Base-by-base conservation (phyloP, 2,888 invertebrate genomes). In the Hanleya hanleyi region DNA sequence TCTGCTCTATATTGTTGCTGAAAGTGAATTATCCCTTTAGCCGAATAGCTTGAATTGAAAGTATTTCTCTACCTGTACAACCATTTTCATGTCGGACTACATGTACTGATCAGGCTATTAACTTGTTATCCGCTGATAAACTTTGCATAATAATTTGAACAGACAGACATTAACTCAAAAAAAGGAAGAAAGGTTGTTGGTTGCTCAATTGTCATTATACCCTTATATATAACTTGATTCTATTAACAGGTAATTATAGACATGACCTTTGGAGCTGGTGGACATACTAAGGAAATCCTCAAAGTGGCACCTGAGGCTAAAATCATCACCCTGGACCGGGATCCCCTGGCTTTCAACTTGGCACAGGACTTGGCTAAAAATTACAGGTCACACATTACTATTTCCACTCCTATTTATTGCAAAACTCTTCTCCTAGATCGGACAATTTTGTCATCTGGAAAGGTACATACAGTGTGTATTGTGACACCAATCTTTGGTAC, bases 191-290 rank as follows among this genome's bases (percentile, higher is more conserved):
- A n/a, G n/a, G n/a, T n/a, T n/a, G n/a, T n/a, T n/a, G n/a, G n/a
- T n/a, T n/a, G n/a, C n/a, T n/a, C n/a, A n/a, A n/a, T n/a, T n/a
- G n/a, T n/a, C n/a, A n/a, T n/a, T n/a, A n/a, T n/a, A n/a, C n/a
- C n/a, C n/a, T n/a, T n/a, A n/a, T n/a, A n/a, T n/a, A n/a, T n/a
- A n/a, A n/a, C n/a, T n/a, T 26, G 4, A 4, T 29, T 26, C 32
- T 57, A 1, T 4, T 79, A 77, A 38, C 77, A 88, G 90, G 91
- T 92, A 6, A 94, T 95, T 81, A 92, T 98, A 77, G 98, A 98
- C 88, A 97, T 97, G 97, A 98, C 98, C 18, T 98, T 98, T 92
- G 98, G 98, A 36, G 95, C 95, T 32, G 98, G 98, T 7, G 98
- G 98, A 0, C 98, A 98, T 88, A 94, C 96, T 12, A 92, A 92